Evolutionary conservation across 2,888 invertebrate species (phyloP).

Genomic region (Herminia tarsipennalis): DNA sequence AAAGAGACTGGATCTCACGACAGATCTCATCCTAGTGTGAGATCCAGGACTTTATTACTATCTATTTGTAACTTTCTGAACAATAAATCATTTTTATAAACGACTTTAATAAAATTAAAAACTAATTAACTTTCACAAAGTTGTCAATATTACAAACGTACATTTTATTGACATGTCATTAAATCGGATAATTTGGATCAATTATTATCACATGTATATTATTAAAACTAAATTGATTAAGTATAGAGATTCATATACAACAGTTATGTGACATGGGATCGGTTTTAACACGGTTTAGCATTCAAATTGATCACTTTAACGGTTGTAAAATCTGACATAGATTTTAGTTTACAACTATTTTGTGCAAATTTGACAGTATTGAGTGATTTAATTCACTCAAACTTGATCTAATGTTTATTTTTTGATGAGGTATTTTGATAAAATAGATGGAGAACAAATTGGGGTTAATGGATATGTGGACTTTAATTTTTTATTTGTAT

Average conservation of each 20-base stretch:
- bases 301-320: background rate
- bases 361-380: too few relatives aligned
- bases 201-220: constrained; percentile 2
- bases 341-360: background rate
- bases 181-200: background rate
- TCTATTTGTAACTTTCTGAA: too few relatives aligned
- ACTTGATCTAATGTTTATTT: too few relatives aligned
- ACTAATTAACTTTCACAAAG: constrained; percentile 2
- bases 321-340: background rate
- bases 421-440: too few relatives aligned
- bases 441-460: too few relatives aligned
- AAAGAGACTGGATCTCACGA: too few relatives aligned
- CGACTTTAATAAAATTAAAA: constrained; percentile 22
- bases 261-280: constrained; percentile 17
- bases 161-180: constrained; percentile 10
- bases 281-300: constrained; percentile 11
- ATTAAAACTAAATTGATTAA: constrained; percentile 10
- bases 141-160: constrained; percentile 12
- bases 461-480: too few relatives aligned
- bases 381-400: too few relatives aligned
- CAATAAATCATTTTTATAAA: too few relatives aligned
- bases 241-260: constrained; percentile 10
- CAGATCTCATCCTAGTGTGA: too few relatives aligned
- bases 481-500: too few relatives aligned
- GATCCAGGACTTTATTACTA: too few relatives aligned